phyloP scores from a whole-genome alignment of 1,140 invertebrate species.

The Daktulosphaira vitifoliae region DNA sequence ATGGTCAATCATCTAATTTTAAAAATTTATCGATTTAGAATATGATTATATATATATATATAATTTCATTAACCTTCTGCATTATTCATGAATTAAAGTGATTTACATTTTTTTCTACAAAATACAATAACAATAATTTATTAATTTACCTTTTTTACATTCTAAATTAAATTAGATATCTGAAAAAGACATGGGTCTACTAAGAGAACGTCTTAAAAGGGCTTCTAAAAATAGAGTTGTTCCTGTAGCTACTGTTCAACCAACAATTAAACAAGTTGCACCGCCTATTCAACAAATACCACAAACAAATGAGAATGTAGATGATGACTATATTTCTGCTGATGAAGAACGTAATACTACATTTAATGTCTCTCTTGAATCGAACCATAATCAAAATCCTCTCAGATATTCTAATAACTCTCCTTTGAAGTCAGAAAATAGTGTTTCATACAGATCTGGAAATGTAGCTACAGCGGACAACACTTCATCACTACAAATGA shows the following conservation, averaged over 20 bases:
- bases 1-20: too few species aligned
- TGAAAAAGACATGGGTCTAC: slow-evolving; percentile 85
- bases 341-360: slow-evolving; percentile 33
- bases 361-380: slow-evolving; percentile 9
- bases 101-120: too few species aligned
- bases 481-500: not conserved
- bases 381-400: slow-evolving; percentile 6
- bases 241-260: slow-evolving; percentile 39
- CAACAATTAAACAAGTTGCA: slow-evolving; percentile 29
- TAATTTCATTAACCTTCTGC: too few species aligned
- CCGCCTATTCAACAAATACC: slow-evolving; percentile 16
- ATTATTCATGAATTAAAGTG: too few species aligned
- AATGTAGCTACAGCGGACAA: not conserved
- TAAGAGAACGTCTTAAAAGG: slow-evolving; percentile 91
- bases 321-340: slow-evolving; percentile 28
- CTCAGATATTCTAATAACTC: slow-evolving; percentile 23
- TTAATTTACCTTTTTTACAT: too few species aligned
- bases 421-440: slow-evolving; percentile 4
- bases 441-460: not conserved
- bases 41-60: too few species aligned
- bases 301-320: not conserved
- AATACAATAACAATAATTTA: too few species aligned
- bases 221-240: slow-evolving; percentile 58
- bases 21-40: too few species aligned
- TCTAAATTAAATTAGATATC: slow-evolving; percentile 70